Evolutionary conservation across 2,113 vertebrate genomes (phyloP).

Genomic region (Oncorhynchus keta): DNA sequence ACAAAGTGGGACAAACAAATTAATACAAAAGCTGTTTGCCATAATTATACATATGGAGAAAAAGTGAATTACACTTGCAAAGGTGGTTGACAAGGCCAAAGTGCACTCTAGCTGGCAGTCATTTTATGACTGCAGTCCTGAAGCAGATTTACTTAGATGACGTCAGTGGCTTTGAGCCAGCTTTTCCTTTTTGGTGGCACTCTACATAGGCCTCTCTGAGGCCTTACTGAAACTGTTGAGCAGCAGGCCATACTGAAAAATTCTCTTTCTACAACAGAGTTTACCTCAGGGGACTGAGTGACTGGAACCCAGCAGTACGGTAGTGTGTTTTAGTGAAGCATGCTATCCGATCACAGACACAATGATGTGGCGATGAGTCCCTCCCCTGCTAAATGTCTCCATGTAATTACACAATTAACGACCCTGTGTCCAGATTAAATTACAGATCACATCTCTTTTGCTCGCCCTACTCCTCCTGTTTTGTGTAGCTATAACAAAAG

Average conservation of each 20-base stretch:
- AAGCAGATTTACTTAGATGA: slow-evolving; percentile 91
- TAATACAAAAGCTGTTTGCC: slow-evolving; percentile 20
- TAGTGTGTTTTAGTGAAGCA: slow-evolving; percentile 32
- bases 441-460: slow-evolving; percentile 44
- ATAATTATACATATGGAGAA: slow-evolving; percentile 31
- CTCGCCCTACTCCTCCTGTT: slow-evolving; percentile 6
- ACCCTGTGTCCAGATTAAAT: slow-evolving; percentile 38
- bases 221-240: slow-evolving; percentile 79
- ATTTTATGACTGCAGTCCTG: slow-evolving; percentile 83
- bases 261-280: slow-evolving; percentile 85
- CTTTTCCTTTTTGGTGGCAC: slow-evolving; percentile 84
- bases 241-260: slow-evolving; percentile 83
- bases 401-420: slow-evolving; percentile 48
- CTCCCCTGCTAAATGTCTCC: slow-evolving; percentile 31
- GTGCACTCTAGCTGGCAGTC: slow-evolving; percentile 82
- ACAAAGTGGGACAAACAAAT: neutral
- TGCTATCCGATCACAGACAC: slow-evolving; percentile 34
- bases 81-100: slow-evolving; percentile 85
- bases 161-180: slow-evolving; percentile 91
- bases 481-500: slow-evolving; percentile 30
- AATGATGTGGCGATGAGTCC: slow-evolving; percentile 47
- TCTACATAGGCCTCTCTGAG: slow-evolving; percentile 83
- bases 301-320: slow-evolving; percentile 50
- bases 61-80: slow-evolving; percentile 46
- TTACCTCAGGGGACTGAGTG: slow-evolving; percentile 82